Evolutionary conservation across 1,140 invertebrate species (phyloP).

Genomic region (Eumaeus atala): DNA sequence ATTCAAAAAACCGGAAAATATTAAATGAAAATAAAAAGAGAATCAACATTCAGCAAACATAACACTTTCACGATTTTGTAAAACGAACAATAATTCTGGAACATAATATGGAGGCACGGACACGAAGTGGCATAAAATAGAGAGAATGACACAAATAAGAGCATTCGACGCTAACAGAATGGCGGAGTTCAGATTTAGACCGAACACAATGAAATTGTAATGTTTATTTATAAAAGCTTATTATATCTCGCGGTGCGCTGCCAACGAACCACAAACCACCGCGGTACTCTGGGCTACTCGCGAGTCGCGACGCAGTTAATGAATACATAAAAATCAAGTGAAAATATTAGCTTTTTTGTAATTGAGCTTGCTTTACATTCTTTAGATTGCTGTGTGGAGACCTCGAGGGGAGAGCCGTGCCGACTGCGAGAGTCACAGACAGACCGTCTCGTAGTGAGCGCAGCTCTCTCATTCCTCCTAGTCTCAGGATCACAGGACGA

Average conservation of each 20-base stretch:
- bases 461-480: too few relatives aligned
- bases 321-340: not conserved
- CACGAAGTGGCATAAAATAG: not conserved
- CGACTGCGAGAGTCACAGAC: too few relatives aligned
- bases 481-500: too few relatives aligned
- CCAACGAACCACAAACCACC: conserved; percentile 16
- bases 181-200: not conserved
- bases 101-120: not conserved
- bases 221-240: conserved; percentile 20
- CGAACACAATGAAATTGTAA: conserved; percentile 3
- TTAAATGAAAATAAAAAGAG: not conserved
- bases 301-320: not conserved
- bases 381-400: too few relatives aligned
- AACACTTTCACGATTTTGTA: not conserved
- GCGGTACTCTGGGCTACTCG: not conserved
- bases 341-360: too few relatives aligned
- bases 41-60: not conserved
- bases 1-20: conserved; percentile 18
- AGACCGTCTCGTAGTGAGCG: too few relatives aligned
- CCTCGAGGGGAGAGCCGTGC: too few relatives aligned
- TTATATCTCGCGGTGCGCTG: conserved; percentile 20
- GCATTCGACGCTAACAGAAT: not conserved
- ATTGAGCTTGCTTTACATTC: too few relatives aligned
- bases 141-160: not conserved
- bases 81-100: not conserved